Evolutionary conservation across 1,140 invertebrate genomes (phyloP).

Genomic region (Homarus americanus): DNA sequence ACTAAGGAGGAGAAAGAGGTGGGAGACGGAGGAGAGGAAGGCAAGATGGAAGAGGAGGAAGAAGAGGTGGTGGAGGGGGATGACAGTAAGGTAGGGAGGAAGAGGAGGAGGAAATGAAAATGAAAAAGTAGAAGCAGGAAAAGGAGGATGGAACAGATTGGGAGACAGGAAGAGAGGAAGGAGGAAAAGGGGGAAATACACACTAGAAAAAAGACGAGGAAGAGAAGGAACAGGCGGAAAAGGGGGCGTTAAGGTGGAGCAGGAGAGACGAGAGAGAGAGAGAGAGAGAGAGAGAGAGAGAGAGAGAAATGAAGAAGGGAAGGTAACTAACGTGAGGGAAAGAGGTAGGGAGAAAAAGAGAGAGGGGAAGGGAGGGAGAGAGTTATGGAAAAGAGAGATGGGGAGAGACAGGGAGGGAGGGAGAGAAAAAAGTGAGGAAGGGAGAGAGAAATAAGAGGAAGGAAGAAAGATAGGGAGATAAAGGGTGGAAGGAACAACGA

Average conservation of each 20-base stretch:
- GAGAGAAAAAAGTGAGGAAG: neutral
- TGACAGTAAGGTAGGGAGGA: too few species aligned
- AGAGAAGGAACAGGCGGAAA: neutral
- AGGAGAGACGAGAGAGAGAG: neutral
- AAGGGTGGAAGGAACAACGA: too few species aligned
- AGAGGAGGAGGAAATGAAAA: too few species aligned
- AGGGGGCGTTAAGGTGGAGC: too few species aligned
- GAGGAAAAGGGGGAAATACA: neutral
- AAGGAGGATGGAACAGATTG: too few species aligned
- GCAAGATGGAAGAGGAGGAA: too few species aligned
- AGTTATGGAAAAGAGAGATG: neutral
- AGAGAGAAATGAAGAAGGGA: neutral
- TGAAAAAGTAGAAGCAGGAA: too few species aligned
- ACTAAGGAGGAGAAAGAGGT: too few species aligned
- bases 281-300: neutral
- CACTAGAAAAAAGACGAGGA: too few species aligned
- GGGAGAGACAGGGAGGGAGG: neutral
- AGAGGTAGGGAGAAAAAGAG: neutral
- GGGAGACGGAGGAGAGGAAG: too few species aligned
- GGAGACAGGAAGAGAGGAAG: neutral
- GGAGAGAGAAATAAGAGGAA: neutral
- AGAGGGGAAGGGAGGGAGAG: neutral
- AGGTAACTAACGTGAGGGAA: too few species aligned
- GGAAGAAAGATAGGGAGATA: neutral
- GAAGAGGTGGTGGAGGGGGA: too few species aligned